Evolutionary conservation across 2,797 vertebrate species (phyloP), one percentile per base, ranked within the genome.

Genomic region (Gambelia wislizenii): DNA sequence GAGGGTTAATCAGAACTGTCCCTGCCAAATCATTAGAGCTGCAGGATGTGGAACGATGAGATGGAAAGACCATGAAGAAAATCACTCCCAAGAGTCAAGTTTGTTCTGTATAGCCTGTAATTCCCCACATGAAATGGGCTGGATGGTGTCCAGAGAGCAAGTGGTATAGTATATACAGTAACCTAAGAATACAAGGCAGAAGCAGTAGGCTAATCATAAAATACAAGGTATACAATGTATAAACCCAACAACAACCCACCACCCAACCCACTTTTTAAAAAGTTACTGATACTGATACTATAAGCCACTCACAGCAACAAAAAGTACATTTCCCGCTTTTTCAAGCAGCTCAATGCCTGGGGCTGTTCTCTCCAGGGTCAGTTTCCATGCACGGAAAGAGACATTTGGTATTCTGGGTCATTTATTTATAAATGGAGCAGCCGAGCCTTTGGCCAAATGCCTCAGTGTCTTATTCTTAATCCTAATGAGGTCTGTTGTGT

Each of bases 321-420:
- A 7, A 54, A 79, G n/a, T 10, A 6, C 22, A 16, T 20, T 77
- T 27, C 54, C 42, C 2, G 20, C 18, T 86, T 77, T 59, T 56
- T 49, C 9, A 49, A 47, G 8, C 42, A 64, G 12, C 16, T 9
- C 6, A 49, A 36, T 8, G n/a, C n/a, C n/a, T 44, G 0, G 14
- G 42, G 52, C 9, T 44, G 67, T 75, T 39, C 42, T 33, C 74
- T 47, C 54, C 30, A 85, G 74, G 70, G 36, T 72, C 54, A 44
- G 18, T 33, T 75, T 59, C 16, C 72, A 85, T 30, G 39, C 2
- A 25, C 25, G n/a, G 54, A 85, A 75, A 85, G 16, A 76, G 72
- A 61, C 27, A 39, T 77, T 22, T n/a, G 27, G 27, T 47, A 25
- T 86, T 86, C 77, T n/a, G 83, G 69, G 83, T 84, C 69, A 84